Evolutionary conservation across 1,140 invertebrate species (phyloP), one percentile per base, ranked within the genome.

Genomic region (Drosophila suzukii): DNA sequence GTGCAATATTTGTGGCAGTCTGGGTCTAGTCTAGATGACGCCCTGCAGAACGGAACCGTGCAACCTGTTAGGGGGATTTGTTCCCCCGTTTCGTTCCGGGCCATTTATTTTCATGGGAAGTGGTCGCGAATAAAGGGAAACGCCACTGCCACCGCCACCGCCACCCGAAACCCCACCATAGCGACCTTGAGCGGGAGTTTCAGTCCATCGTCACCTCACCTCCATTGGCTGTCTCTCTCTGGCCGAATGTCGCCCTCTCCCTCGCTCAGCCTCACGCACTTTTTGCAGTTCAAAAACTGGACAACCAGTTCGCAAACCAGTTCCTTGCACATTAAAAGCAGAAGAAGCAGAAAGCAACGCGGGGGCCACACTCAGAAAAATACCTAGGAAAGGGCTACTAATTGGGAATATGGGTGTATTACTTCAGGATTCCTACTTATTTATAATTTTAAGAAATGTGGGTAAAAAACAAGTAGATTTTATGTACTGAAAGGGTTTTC

Each of bases 91-190:
- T 51, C 82, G 82, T 86, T 85, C 75, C 82, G 68, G 75, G 61
- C 58, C 82, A 86, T 86, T 85, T 82, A 73, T 65, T 59, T 85
- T 86, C 82, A 85, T 85, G 81, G 82, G 82, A 86, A 86, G 59
- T 88, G 78, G 65, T 32, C 81, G 76, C 68, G 76, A 47, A 71
- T 67, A 80, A 72, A 57, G 46, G 41, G 24, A 67, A 72, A 55
- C 30, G 12, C 44, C 65, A 71, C 67, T 5, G 15, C 41, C 41
- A 43, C 41, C n/a, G 27, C 27, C 27, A 3, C 27, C 5, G 27
- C 27, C 32, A 34, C 32, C 67, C 66, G 20, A 43, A 62, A 62
- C 13, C 65, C 65, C 61, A 66, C 30, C 38, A 46, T 53, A 43
- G 38, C 73, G 73, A 75, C 73, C 73, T 75, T 75, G 73, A 75